phyloP scores from a whole-genome alignment of 2,888 invertebrate genomes.

The Tenodera sinensis region DNA sequence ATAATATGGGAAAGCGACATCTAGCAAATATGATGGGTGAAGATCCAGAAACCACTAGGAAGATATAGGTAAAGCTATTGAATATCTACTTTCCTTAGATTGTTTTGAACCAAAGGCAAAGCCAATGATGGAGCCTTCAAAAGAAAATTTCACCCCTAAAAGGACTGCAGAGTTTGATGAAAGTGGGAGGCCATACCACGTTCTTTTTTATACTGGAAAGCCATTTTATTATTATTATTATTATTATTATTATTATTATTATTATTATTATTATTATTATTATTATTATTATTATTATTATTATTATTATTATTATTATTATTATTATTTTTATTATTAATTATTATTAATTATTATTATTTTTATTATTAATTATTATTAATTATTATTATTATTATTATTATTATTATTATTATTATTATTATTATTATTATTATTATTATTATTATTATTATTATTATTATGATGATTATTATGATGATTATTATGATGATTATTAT shows the following conservation, averaged over 20 bases:
- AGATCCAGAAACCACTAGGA: conserved; percentile 82
- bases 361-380: no score
- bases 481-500: no score
- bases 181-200: conserved; percentile 85
- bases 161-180: conserved; percentile 90
- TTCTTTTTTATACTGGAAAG: conserved; percentile 85
- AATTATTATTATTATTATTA: no score
- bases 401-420: no score
- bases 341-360: no score
- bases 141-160: conserved; percentile 74
- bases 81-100: conserved; percentile 94
- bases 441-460: no score
- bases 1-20: conserved; percentile 88
- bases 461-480: no score
- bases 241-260: conserved; percentile 48
- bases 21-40: conserved; percentile 99
- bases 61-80: conserved; percentile 83
- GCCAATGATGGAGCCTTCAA: conserved; percentile 87
- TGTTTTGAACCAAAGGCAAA: conserved; percentile 79
- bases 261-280: no score
- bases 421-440: no score
- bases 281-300: no score
- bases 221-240: conserved; percentile 80
- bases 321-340: no score
- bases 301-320: no score